phyloP scores from a whole-genome alignment of 2,888 invertebrate genomes.

The Serrognathus titanus region DNA sequence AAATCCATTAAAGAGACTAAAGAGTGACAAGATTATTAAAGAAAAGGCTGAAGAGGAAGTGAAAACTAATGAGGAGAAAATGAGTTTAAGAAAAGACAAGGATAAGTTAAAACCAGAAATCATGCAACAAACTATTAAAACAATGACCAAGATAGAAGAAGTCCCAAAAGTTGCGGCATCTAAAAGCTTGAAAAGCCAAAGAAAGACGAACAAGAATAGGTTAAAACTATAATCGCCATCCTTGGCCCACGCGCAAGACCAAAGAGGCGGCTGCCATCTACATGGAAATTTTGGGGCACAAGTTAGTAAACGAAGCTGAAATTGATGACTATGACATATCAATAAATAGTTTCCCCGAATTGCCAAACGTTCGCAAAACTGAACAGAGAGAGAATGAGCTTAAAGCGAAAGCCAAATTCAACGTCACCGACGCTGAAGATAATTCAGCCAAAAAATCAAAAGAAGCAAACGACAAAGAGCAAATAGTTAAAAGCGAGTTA shows the following conservation, averaged over 20 bases:
- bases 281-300: slow-evolving; percentile 70
- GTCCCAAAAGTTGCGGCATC: slow-evolving; percentile 6
- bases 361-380: slow-evolving; percentile 61
- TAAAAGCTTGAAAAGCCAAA: slow-evolving; percentile 6
- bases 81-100: not conserved
- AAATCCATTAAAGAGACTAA: not conserved
- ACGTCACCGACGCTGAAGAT: slow-evolving; percentile 24
- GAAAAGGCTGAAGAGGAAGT: not conserved
- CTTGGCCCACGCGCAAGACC: slow-evolving; percentile 64
- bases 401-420: slow-evolving; percentile 50
- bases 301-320: slow-evolving; percentile 61
- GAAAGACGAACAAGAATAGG: slow-evolving; percentile 4
- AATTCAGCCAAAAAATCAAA: slow-evolving; percentile 21
- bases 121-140: not conserved
- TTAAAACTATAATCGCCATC: slow-evolving; percentile 1
- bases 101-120: not conserved
- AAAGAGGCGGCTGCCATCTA: slow-evolving; percentile 73
- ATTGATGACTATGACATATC: slow-evolving; percentile 62
- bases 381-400: slow-evolving; percentile 59
- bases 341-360: slow-evolving; percentile 64
- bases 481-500: slow-evolving; percentile 20
- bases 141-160: not conserved
- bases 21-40: not conserved
- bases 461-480: slow-evolving; percentile 30
- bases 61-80: slow-evolving; percentile 5